Percentiles rank a stretch among this genome's conserved stretches.
These are phyloP conservation scores for Xestia c-nigrum DNA, from an alignment of 2,888 invertebrate genomes.

Conservation along the genomic window DNA sequence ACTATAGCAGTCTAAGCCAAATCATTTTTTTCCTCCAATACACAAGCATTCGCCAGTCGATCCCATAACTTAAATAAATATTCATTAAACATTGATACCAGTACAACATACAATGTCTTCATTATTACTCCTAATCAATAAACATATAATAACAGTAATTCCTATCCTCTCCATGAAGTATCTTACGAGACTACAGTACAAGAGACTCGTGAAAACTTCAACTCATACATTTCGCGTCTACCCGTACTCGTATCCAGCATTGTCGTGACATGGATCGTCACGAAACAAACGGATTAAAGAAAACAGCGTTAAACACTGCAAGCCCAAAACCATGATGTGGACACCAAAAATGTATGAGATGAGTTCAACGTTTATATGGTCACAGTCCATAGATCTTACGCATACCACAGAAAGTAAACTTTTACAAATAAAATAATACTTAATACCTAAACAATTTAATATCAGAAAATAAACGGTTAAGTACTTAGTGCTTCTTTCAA, in stretches of 20 bases:
- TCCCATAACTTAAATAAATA: slow-evolving; percentile 71
- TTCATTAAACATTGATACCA: slow-evolving; percentile 71
- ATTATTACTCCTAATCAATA: slow-evolving; percentile 66
- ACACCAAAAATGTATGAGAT: slow-evolving; percentile 46
- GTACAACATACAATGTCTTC: slow-evolving; percentile 79
- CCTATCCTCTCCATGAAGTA: slow-evolving; percentile 33
- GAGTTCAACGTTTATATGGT: slow-evolving; percentile 13
- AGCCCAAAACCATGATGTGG: not conserved
- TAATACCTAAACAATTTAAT: slow-evolving; percentile 34
- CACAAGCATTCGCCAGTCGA: slow-evolving; percentile 49
- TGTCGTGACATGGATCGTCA: not conserved
- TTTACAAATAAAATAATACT: slow-evolving; percentile 41
- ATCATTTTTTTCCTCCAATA: not conserved
- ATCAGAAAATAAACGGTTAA: slow-evolving; percentile 25
- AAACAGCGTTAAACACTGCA: slow-evolving; percentile 5
- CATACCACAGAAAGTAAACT: slow-evolving; percentile 21
- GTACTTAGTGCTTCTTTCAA: slow-evolving; percentile 29
- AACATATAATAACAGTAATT: slow-evolving; percentile 49
- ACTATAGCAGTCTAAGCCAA: not conserved
- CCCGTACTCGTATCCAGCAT: slow-evolving; percentile 3
- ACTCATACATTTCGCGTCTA: slow-evolving; percentile 46
- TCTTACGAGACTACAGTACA: slow-evolving; percentile 40
- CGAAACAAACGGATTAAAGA: slow-evolving; percentile 6
- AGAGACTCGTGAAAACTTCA: slow-evolving; percentile 16
- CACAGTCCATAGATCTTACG: slow-evolving; percentile 35